Evolutionary conservation across 2,797 vertebrate genomes (phyloP).

Genomic region (Pantherophis vulpinus): DNA sequence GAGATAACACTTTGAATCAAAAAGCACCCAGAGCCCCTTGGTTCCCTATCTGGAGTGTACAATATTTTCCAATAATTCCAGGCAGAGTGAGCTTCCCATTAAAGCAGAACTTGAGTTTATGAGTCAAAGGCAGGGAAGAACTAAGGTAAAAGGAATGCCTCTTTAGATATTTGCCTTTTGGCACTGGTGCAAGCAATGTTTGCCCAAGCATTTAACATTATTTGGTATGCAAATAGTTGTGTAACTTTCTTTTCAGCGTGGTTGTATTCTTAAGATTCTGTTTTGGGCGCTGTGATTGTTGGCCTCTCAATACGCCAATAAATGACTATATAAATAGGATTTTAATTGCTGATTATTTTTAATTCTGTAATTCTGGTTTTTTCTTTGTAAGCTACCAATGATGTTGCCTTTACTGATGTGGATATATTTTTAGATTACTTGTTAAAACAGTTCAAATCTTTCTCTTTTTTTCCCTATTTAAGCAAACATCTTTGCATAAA

Average conservation of each 20-base stretch:
- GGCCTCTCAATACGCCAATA: not conserved
- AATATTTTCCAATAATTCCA: not conserved
- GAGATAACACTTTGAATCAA: not conserved
- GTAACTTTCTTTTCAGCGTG: not conserved
- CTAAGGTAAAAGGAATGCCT: not conserved
- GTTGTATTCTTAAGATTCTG: not conserved
- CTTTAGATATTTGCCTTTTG: not conserved
- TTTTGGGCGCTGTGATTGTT: not conserved
- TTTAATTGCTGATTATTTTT: not conserved
- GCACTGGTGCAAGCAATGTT: not conserved
- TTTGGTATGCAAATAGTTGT: not conserved
- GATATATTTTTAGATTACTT: not conserved
- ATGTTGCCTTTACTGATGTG: not conserved
- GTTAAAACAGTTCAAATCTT: not conserved
- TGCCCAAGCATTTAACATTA: not conserved
- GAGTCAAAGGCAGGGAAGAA: not conserved
- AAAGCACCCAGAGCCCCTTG: not conserved
- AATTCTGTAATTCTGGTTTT: not conserved
- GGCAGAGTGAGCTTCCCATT: not conserved
- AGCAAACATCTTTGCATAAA: not conserved
- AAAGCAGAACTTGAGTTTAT: not conserved
- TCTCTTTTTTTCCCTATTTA: not conserved
- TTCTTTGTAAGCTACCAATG: not conserved
- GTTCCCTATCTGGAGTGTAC: not conserved
- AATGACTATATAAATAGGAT: not conserved